Percentiles rank a stretch among this genome's conserved stretches.
phyloP scores from a whole-genome alignment of 2,113 vertebrate genomes.

The Oryzias melastigma region DNA sequence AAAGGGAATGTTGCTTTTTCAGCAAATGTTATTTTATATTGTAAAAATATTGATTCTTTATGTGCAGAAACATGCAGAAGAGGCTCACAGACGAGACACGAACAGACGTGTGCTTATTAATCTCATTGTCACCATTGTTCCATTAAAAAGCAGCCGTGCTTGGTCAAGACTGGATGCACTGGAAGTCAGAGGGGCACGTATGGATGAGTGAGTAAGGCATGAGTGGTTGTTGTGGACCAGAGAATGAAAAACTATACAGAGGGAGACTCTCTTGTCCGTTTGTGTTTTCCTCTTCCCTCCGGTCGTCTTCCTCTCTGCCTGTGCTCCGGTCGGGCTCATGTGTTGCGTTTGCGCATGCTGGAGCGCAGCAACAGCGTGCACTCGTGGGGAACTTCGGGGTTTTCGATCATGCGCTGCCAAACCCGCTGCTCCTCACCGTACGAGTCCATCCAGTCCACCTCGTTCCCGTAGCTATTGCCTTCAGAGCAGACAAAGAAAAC shows the following conservation, averaged over 20 bases:
- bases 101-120: conserved; percentile 56
- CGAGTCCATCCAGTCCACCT: conserved; percentile 96
- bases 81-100: conserved; percentile 33
- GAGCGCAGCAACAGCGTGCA: conserved; percentile 91
- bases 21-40: conserved; percentile 2
- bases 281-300: conserved; percentile 8
- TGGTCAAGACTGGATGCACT: conserved; percentile 41
- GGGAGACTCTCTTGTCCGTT: conserved; percentile 12
- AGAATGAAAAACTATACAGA: conserved; percentile 18
- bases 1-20: not conserved
- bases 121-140: conserved; percentile 29
- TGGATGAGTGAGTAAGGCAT: conserved; percentile 67
- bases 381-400: conserved; percentile 86
- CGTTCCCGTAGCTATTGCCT: conserved; percentile 90
- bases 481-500: conserved; percentile 12
- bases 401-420: conserved; percentile 94
- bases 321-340: conserved; percentile 58
- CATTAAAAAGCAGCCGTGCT: conserved; percentile 49
- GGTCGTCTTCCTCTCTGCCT: conserved; percentile 1
- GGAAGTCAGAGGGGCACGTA: conserved; percentile 17
- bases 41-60: conserved; percentile 21
- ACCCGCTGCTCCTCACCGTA: conserved; percentile 88
- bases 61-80: conserved; percentile 43
- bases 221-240: conserved; percentile 52
- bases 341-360: conserved; percentile 85